Base-by-base conservation (phyloP, 2,797 vertebrate species). In the Pseudochirops cupreus region DNA sequence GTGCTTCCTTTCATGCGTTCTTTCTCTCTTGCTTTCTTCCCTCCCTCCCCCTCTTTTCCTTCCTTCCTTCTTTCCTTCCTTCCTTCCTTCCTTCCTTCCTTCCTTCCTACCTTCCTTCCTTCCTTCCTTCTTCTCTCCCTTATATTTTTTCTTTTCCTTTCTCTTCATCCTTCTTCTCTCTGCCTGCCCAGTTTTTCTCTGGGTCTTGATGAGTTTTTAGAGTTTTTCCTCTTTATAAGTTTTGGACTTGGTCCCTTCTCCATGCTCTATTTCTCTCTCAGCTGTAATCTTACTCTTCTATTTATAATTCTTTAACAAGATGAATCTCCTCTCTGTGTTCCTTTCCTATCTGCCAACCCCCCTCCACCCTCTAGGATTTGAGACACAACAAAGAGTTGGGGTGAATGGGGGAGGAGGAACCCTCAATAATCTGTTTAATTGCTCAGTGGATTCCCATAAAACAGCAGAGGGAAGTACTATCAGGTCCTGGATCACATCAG, bases 401-500 rank as follows among this genome's bases (percentile, higher is more conserved):
- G 89, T 52, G 52, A 29, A 90, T 52, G 53, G 29, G n/a, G 74
- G 74, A 91, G 96, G 97, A 90, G 97, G 98, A 98, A 98, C 98
- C 97, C 97, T 97, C 97, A 98, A 98, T 98, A 98, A 98, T 98
- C 98, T 97, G 94, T 98, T 98, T 98, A 98, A 98, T 98, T 98
- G 98, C 91, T 57, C 95, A 98, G 97, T 58, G 98, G 97, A 96
- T 98, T 98, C 97, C 98, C 98, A 97, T 97, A 98, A 98, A 98
- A 54, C 97, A 97, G 95, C 98, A 98, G 97, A 97, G 96, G 98
- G 94, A 98, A 97, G 98, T 67, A 92, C 98, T 98, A 95, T 97
- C 96, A 97, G 98, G 94, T 96, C 98, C 98, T 98, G 98, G 98
- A 98, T 98, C 97, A 97, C 97, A 98, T 94, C 97, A 94, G 97